phyloP scores from a whole-genome alignment of 2,888 invertebrate species.

The Apodemia mormo region DNA sequence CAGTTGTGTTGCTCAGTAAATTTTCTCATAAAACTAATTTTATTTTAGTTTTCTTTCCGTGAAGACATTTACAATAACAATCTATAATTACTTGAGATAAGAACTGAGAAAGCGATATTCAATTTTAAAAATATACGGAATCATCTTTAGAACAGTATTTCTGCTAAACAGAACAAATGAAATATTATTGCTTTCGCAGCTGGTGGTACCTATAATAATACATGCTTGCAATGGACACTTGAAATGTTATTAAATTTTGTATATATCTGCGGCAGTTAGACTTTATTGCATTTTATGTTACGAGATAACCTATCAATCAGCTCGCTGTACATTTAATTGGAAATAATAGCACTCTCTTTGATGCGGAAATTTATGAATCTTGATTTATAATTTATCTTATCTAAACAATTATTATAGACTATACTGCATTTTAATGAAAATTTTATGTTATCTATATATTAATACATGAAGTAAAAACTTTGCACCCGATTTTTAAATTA shows the following conservation, averaged over 20 bases:
- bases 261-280: slow-evolving; percentile 1
- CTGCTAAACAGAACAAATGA: slow-evolving; percentile 25
- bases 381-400: background rate
- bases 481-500: no score
- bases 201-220: slow-evolving; percentile 16
- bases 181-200: slow-evolving; percentile 28
- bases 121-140: slow-evolving; percentile 16
- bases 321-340: background rate
- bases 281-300: background rate
- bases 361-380: background rate
- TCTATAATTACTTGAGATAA: no score
- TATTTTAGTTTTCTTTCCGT: no score
- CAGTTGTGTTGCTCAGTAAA: background rate
- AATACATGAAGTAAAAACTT: no score
- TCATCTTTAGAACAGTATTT: background rate
- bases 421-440: no score
- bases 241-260: slow-evolving; percentile 19
- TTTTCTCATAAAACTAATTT: no score
- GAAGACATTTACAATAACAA: no score
- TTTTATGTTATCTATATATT: no score
- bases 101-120: slow-evolving; percentile 12
- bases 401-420: background rate
- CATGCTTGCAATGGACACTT: slow-evolving; percentile 10
- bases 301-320: background rate
- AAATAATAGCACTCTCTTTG: background rate